Conservation (phyloP, 2,888 invertebrate genomes). For the Colostygia pectinataria region DNA sequence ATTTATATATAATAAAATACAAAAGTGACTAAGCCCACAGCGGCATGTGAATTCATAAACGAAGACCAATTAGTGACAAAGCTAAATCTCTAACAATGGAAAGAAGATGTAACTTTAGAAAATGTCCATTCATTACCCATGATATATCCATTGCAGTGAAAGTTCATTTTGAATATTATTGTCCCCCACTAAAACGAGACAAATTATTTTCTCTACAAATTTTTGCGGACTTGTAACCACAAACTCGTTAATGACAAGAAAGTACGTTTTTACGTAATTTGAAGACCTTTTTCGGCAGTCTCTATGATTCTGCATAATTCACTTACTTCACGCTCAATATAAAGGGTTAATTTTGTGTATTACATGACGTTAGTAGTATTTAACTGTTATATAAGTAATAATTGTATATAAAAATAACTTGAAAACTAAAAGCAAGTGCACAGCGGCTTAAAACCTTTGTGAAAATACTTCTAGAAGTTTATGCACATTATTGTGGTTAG, state of each 20-base stretch:
- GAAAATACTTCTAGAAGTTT: not conserved
- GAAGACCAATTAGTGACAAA: constrained; percentile 34
- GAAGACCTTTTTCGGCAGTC: constrained; percentile 46
- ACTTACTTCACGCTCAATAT: constrained; percentile 25
- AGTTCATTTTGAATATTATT: constrained; percentile 61
- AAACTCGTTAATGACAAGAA: constrained; percentile 71
- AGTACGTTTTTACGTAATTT: constrained; percentile 47
- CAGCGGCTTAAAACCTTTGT: not conserved
- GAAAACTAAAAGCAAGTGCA: too few relatives aligned
- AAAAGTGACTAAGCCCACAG: constrained; percentile 1
- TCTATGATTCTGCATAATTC: constrained; percentile 41
- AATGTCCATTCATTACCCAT: constrained; percentile 60
- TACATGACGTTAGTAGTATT: constrained; percentile 3
- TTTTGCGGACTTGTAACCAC: constrained; percentile 60
- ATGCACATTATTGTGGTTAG: not conserved
- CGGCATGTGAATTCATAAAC: constrained; percentile 6
- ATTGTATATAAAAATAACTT: not conserved
- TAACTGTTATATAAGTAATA: not conserved
- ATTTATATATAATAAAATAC: too few relatives aligned
- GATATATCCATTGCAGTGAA: constrained; percentile 67
- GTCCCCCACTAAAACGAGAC: constrained; percentile 52
- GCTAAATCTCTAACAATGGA: constrained; percentile 47
- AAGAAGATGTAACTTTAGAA: constrained; percentile 53
- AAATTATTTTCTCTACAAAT: constrained; percentile 60
- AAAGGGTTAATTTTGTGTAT: constrained; percentile 20